phyloP scores from a whole-genome alignment of 2,113 vertebrate genomes.

The Donacobius atricapilla region DNA sequence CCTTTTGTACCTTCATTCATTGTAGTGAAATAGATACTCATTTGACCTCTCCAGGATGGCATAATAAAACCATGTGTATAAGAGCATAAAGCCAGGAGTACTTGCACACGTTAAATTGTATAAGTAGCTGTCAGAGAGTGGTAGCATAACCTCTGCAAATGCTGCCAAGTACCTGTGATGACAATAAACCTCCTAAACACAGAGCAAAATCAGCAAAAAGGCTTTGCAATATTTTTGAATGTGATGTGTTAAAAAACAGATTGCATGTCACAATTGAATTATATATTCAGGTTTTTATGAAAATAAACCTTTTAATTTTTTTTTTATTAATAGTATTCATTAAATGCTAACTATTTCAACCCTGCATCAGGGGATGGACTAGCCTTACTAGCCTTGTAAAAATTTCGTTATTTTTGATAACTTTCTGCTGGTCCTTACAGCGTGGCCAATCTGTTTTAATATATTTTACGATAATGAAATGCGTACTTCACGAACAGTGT shows the following conservation, averaged over 20 bases:
- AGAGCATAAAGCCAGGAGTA: background rate
- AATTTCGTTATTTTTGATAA: background rate
- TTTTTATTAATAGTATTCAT: background rate
- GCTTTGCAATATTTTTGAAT: background rate
- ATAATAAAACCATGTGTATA: background rate
- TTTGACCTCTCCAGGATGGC: background rate
- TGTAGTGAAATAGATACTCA: background rate
- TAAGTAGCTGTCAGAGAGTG: background rate
- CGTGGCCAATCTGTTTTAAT: background rate
- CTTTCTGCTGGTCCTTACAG: background rate
- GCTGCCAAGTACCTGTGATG: background rate
- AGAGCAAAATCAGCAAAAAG: background rate
- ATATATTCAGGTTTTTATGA: background rate
- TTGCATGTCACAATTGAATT: background rate
- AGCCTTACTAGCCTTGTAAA: background rate
- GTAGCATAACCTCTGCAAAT: background rate
- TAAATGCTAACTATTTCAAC: background rate
- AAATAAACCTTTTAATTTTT: background rate
- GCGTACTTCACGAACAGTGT: background rate
- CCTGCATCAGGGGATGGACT: background rate
- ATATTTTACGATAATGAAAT: background rate
- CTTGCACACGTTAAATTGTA: background rate
- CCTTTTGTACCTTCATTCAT: background rate
- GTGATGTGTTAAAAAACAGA: slow-evolving; percentile 14
- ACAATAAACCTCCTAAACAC: background rate